Evolutionary conservation across 2,797 vertebrate species (phyloP).

Genomic region (Gymnocypris eckloni): DNA sequence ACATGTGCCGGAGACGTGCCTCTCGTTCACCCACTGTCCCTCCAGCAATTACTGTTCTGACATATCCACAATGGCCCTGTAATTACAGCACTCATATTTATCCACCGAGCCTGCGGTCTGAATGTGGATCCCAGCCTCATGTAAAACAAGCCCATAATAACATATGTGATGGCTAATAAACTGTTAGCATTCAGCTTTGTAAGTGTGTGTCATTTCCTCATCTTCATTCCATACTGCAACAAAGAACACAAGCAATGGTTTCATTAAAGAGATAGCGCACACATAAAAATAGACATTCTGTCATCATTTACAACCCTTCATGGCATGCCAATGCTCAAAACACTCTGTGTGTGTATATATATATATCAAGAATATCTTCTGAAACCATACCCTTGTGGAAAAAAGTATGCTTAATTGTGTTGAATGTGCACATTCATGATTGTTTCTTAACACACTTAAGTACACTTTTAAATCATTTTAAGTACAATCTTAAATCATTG

Average conservation of each 20-base stretch:
- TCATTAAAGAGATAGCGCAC: background rate
- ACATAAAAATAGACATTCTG: background rate
- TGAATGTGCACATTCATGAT: background rate
- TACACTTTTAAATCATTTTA: background rate
- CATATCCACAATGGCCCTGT: slow-evolving; percentile 80
- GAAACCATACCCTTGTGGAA: background rate
- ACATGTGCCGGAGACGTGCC: slow-evolving; percentile 72
- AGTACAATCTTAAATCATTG: background rate
- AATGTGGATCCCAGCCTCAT: slow-evolving; percentile 54
- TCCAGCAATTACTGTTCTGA: slow-evolving; percentile 82
- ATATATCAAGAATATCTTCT: background rate
- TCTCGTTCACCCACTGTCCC: slow-evolving; percentile 79
- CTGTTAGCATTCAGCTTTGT: slow-evolving; percentile 44
- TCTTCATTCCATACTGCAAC: background rate
- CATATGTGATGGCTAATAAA: slow-evolving; percentile 59
- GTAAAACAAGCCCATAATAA: slow-evolving; percentile 52
- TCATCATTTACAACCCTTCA: background rate
- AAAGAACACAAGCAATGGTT: slow-evolving; percentile 14
- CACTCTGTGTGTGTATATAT: background rate
- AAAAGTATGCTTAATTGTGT: background rate
- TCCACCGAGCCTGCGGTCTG: slow-evolving; percentile 61
- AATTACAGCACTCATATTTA: slow-evolving; percentile 81
- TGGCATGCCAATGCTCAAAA: background rate
- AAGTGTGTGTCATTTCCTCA: slow-evolving; percentile 34
- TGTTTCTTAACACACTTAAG: background rate